These are phyloP conservation scores for Pristis pectinata DNA, from an alignment of 2,797 vertebrate species.

Conservation along the genomic window DNA sequence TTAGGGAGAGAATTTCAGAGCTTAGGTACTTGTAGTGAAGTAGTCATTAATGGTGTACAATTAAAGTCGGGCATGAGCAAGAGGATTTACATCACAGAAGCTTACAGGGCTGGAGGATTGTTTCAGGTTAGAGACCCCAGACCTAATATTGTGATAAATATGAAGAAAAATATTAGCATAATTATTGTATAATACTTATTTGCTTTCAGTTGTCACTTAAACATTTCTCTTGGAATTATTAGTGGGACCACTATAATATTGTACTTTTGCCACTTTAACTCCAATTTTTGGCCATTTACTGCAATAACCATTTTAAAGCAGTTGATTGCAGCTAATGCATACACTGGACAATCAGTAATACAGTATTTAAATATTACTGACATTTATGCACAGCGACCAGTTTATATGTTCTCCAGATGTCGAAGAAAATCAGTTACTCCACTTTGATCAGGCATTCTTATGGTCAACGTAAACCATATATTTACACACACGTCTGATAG, in stretches of 20 bases:
- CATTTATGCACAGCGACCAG: conserved; percentile 2
- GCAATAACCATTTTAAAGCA: neutral
- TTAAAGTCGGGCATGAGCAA: too few relatives aligned
- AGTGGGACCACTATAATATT: neutral
- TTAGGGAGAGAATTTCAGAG: too few relatives aligned
- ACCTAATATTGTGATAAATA: neutral
- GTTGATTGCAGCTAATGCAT: neutral
- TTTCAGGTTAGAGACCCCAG: neutral
- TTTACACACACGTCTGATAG: neutral
- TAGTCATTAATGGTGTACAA: too few relatives aligned
- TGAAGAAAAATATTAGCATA: neutral
- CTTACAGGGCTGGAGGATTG: neutral
- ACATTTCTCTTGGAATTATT: neutral
- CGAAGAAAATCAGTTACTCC: neutral
- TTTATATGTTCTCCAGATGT: neutral
- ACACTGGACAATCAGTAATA: neutral
- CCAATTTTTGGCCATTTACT: neutral
- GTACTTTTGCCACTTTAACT: too few relatives aligned
- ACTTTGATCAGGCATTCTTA: neutral
- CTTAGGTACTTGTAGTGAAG: too few relatives aligned
- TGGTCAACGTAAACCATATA: neutral
- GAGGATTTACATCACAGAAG: too few relatives aligned
- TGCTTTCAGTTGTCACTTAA: neutral
- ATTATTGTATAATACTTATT: neutral
- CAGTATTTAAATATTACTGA: conserved; percentile 1